Percentiles rank a stretch among this genome's conserved stretches.
phyloP scores from a whole-genome alignment of 1,140 invertebrate species.

The Parasteatoda tepidariorum region DNA sequence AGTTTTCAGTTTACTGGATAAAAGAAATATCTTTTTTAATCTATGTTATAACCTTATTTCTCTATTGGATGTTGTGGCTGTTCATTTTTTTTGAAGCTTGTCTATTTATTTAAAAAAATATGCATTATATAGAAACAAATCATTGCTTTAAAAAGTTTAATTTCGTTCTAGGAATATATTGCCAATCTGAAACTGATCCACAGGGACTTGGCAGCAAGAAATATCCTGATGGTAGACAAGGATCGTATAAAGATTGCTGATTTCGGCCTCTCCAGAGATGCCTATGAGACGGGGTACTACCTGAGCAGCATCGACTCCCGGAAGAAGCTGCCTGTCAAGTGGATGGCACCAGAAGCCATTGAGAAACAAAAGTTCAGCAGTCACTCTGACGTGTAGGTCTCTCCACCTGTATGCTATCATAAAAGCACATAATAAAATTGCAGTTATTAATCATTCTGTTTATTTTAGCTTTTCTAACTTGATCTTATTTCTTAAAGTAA shows the following conservation, averaged over 20 bases:
- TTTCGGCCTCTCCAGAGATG: slow-evolving; percentile 95
- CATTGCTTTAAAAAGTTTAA: too few species aligned
- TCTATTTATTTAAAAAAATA: too few species aligned
- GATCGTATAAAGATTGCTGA: slow-evolving; percentile 93
- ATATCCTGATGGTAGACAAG: slow-evolving; percentile 94
- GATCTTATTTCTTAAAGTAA: too few species aligned
- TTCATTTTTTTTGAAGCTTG: not conserved
- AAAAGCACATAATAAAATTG: too few species aligned
- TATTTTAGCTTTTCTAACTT: too few species aligned
- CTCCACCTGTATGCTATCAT: too few species aligned
- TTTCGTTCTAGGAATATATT: slow-evolving; percentile 30
- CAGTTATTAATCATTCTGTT: too few species aligned
- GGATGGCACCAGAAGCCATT: slow-evolving; percentile 99
- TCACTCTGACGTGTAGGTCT: slow-evolving; percentile 92
- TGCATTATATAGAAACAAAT: too few species aligned
- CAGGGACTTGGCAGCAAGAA: slow-evolving; percentile 95
- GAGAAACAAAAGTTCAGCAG: slow-evolving; percentile 95
- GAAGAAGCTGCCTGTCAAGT: slow-evolving; percentile 94
- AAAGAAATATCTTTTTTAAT: too few species aligned
- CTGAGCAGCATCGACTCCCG: slow-evolving; percentile 87
- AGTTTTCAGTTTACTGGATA: too few species aligned
- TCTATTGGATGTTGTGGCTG: not conserved
- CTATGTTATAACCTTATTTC: too few species aligned
- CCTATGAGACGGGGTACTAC: slow-evolving; percentile 95
- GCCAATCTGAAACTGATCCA: slow-evolving; percentile 85